Conservation (phyloP, 2,113 vertebrate genomes). For the chimpanzee (Pan troglodytes) region NHGRI_mPanTro3-v2.1_pri NC_072398.2:58382001-58382500, state of each 20-base stretch:
- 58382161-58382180: not conserved
- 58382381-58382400: not conserved
- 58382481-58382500: not conserved
- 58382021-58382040: not conserved
- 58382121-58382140: not conserved
- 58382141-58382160: not conserved
- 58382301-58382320: not conserved
- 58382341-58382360: not conserved
- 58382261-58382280: not conserved
- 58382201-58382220: not conserved
- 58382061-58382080: not conserved
- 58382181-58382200: not conserved
- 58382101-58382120: not conserved
- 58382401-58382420: not conserved
- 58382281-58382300: not conserved
- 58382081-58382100: not conserved
- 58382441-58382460: not conserved
- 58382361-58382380: not conserved
- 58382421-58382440: not conserved
- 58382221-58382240: not conserved
- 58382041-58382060: not conserved
- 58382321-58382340: not conserved
- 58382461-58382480: not conserved
- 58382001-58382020: not conserved
- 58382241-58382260: not conserved